Conservation (phyloP, 2,797 vertebrate genomes). For the Alfaro cultratus region DNA sequence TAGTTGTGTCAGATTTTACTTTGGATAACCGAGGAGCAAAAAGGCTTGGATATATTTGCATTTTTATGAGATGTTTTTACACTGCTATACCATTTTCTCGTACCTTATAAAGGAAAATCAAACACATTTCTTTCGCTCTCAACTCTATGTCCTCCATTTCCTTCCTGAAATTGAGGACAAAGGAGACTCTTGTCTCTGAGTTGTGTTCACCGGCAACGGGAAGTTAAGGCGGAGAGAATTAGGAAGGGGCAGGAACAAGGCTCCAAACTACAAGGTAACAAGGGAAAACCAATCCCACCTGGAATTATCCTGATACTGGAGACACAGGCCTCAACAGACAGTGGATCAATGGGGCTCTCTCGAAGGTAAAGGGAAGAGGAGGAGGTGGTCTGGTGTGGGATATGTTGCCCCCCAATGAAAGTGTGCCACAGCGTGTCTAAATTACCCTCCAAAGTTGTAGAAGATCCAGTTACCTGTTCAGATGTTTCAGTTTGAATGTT, state of each 20-base stretch:
- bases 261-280: slow-evolving; percentile 83
- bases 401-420: slow-evolving; percentile 77
- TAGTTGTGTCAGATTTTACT: not conserved
- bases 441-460: slow-evolving; percentile 74
- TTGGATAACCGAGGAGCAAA: not conserved
- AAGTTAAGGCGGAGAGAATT: slow-evolving; percentile 81
- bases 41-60: slow-evolving; percentile 5
- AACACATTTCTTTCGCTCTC: slow-evolving; percentile 43
- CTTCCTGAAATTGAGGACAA: slow-evolving; percentile 72
- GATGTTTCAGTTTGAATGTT: slow-evolving; percentile 81
- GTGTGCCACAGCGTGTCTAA: slow-evolving; percentile 79
- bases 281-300: slow-evolving; percentile 85
- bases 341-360: slow-evolving; percentile 79
- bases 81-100: slow-evolving; percentile 7
- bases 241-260: slow-evolving; percentile 80
- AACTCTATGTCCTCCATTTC: slow-evolving; percentile 55
- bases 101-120: slow-evolving; percentile 27
- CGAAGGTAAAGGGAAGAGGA: slow-evolving; percentile 65
- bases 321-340: slow-evolving; percentile 74
- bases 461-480: slow-evolving; percentile 81
- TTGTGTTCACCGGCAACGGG: slow-evolving; percentile 64
- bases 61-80: not conserved
- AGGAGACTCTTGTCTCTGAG: slow-evolving; percentile 74
- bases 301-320: slow-evolving; percentile 81
- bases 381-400: slow-evolving; percentile 73